phyloP scores from a whole-genome alignment of 2,797 vertebrate species.

The Sylvia borin region DNA sequence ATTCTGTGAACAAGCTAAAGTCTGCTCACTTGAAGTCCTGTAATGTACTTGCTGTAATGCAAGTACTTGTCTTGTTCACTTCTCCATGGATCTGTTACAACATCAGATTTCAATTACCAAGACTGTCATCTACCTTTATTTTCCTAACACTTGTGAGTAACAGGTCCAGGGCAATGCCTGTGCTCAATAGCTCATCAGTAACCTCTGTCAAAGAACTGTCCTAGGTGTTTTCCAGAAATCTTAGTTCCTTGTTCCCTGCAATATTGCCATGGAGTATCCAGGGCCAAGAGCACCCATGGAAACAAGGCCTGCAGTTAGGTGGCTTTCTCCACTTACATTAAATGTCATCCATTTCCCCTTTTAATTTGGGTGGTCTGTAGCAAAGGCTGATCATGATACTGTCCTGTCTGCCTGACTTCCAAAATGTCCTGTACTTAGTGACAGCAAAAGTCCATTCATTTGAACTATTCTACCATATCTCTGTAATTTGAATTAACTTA shows the following conservation, averaged over 20 bases:
- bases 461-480: not conserved
- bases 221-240: not conserved
- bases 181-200: not conserved
- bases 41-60: not conserved
- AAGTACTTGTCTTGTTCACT: not conserved
- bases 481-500: not conserved
- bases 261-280: not conserved
- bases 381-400: not conserved
- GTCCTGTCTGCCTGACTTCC: not conserved
- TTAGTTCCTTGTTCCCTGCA: not conserved
- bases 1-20: not conserved
- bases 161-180: not conserved
- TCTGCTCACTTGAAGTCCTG: not conserved
- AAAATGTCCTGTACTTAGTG: not conserved
- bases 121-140: not conserved
- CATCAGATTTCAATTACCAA: not conserved
- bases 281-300: not conserved
- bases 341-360: not conserved
- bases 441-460: accelerated
- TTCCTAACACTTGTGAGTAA: not conserved
- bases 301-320: not conserved
- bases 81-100: not conserved
- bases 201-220: not conserved
- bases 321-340: not conserved
- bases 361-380: not conserved